Conservation (phyloP, 2,888 invertebrate species). For the Cephus rjabovi region DNA sequence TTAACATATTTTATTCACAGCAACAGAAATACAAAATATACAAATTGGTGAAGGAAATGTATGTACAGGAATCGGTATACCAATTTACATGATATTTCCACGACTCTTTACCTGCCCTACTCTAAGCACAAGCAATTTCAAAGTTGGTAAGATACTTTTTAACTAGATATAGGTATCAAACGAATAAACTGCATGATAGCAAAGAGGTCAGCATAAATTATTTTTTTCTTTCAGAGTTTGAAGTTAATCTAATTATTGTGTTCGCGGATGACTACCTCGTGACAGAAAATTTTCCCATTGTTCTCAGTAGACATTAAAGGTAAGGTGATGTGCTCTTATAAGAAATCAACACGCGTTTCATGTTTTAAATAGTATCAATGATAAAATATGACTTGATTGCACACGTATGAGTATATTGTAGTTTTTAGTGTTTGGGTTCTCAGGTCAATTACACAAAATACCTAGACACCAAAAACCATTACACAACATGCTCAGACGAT, state of each 20-base stretch:
- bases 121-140: constrained; percentile 89
- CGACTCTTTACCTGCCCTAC: constrained; percentile 96
- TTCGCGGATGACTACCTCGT: constrained; percentile 94
- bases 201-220: no score
- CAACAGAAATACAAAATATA: constrained; percentile 98
- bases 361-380: no score
- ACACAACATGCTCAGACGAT: no score
- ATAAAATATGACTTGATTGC: no score
- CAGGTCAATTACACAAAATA: no score
- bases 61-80: constrained; percentile 82
- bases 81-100: constrained; percentile 96
- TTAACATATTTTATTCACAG: constrained; percentile 67
- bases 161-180: not conserved
- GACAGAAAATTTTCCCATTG: constrained; percentile 93
- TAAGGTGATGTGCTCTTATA: not conserved
- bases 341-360: no score
- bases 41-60: constrained; percentile 96
- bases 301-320: constrained; percentile 68
- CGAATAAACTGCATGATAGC: not conserved
- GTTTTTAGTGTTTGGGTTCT: no score
- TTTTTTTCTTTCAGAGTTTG: constrained; percentile 83
- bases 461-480: no score
- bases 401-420: no score
- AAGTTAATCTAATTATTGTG: constrained; percentile 91
- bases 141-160: constrained; percentile 79